phyloP scores from a whole-genome alignment of 2,113 vertebrate species.

The Poecilia latipinna region DNA sequence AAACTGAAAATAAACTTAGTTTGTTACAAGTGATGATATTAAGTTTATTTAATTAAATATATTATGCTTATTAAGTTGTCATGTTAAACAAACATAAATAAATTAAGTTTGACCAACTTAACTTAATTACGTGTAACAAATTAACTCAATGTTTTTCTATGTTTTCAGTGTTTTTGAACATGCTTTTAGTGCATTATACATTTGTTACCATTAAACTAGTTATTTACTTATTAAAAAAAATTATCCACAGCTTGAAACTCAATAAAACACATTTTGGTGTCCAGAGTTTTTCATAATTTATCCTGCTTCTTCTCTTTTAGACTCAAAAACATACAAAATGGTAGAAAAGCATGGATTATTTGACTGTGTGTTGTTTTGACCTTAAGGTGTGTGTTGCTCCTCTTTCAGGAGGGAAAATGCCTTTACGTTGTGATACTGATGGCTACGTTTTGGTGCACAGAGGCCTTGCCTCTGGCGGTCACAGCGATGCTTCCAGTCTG shows the following conservation, averaged over 20 bases:
- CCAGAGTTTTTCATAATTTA: not conserved
- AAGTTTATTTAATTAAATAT: no score
- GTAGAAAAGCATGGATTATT: not conserved
- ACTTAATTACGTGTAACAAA: no score
- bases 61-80: no score
- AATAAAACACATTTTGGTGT: not conserved
- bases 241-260: not conserved
- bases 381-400: constrained; percentile 2
- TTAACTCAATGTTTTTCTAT: no score
- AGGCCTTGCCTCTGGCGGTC: constrained; percentile 93
- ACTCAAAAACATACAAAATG: not conserved
- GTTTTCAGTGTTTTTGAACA: not conserved
- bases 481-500: constrained; percentile 93
- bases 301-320: not conserved
- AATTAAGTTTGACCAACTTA: no score
- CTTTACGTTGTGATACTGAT: constrained; percentile 94
- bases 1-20: no score
- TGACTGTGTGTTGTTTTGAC: not conserved
- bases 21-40: no score
- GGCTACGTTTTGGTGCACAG: constrained; percentile 95
- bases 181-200: not conserved
- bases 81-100: no score
- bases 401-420: constrained; percentile 92
- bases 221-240: not conserved
- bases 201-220: not conserved